Evolutionary conservation across 2,797 vertebrate genomes (phyloP), one percentile per base, ranked within the genome.

Genomic region (Heteromormyrus szaboi): DNA sequence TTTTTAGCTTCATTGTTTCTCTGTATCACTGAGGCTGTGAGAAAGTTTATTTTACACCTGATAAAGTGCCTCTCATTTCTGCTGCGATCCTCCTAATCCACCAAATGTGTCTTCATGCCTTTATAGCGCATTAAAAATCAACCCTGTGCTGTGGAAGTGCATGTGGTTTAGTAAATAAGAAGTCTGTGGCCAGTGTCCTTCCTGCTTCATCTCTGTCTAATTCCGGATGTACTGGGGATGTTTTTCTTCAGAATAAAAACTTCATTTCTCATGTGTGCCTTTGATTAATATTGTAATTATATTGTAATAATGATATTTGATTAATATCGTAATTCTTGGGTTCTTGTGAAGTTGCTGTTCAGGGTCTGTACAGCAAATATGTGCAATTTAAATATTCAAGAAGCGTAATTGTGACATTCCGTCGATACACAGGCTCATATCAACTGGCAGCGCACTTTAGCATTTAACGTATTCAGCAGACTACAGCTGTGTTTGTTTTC

Each of bases 401-500:
- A 37, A 37, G 12, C 3, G 1, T 19, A 54, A 54, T 3, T 33
- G 25, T 25, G 25, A 19, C 25, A 54, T 33, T 54, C 8, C 1
- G 54, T 53, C 4, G 29, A 19, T 19, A 51, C n/a, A 29, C 22
- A 62, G 46, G 22, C 48, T 76, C 22, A 76, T 79, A 53, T n/a
- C 19, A 56, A 68, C n/a, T 7, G 5, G 4, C 22, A 1, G 56
- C 14, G 14, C 1, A 14, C 29, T 29, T 8, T 44, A 65, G 56
- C 22, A 41, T 72, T 17, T 17, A 83, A 44, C 41, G 4, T 33
- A 22, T 72, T 41, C 33, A 3, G 4, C 33, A 3, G 25, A n/a
- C 50, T 25, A 56, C 87, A 88, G 51, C 50, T 83, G 50, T 88
- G 87, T 46, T 88, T 88, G 51, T 59, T 81, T 88, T 88, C 72